phyloP scores from a whole-genome alignment of 2,888 invertebrate species.

The Synanthedon formicaeformis region DNA sequence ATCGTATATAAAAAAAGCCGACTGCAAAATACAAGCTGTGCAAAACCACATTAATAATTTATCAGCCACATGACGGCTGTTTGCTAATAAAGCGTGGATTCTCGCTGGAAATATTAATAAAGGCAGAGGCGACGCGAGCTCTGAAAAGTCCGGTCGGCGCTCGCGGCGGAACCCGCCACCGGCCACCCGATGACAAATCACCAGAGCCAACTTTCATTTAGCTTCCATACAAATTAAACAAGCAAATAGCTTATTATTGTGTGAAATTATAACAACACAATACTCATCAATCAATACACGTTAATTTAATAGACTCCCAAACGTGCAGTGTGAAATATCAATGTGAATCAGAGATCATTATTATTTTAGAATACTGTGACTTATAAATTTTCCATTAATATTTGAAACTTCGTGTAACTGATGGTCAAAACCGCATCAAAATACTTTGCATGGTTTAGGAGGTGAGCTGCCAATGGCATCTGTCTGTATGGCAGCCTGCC shows the following conservation, averaged over 20 bases:
- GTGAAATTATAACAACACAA: not conserved
- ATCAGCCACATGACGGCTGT: conserved; percentile 69
- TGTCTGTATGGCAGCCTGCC: too few species aligned
- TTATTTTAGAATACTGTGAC: too few species aligned
- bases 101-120: conserved; percentile 68
- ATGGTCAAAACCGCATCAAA: too few species aligned
- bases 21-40: conserved; percentile 52
- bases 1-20: conserved; percentile 29
- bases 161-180: conserved; percentile 33
- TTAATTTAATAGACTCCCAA: too few species aligned
- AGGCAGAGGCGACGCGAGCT: conserved; percentile 58
- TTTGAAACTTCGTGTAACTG: too few species aligned
- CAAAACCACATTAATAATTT: conserved; percentile 68
- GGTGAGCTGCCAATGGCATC: too few species aligned
- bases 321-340: too few species aligned
- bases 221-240: conserved; percentile 40
- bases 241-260: conserved; percentile 1
- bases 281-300: not conserved
- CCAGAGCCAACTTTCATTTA: conserved; percentile 57
- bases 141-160: conserved; percentile 31
- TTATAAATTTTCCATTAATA: too few species aligned
- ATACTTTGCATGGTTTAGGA: too few species aligned
- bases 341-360: too few species aligned
- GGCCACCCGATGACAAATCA: conserved; percentile 57
- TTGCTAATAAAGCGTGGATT: conserved; percentile 70